Evolutionary conservation across 2,113 vertebrate genomes (phyloP).

Genomic region (Arenaria interpres): DNA sequence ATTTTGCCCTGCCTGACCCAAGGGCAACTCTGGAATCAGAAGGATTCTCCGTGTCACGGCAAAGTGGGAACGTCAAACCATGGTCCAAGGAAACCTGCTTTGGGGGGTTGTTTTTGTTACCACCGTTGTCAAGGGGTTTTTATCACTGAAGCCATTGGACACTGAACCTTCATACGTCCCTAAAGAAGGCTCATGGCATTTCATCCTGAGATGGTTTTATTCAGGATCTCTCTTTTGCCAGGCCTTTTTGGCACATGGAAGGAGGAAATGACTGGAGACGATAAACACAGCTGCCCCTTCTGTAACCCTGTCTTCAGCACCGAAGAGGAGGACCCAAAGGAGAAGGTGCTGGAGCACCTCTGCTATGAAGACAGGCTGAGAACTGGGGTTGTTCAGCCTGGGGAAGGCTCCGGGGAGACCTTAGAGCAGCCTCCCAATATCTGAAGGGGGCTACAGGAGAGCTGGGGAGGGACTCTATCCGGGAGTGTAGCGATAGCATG

Average conservation of each 20-base stretch:
- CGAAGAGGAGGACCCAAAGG: neutral
- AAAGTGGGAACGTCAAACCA: neutral
- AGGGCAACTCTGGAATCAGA: neutral
- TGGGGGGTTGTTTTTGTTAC: neutral
- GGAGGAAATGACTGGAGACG: neutral
- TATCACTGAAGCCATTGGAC: neutral
- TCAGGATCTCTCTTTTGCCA: neutral
- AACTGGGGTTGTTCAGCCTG: too few relatives aligned
- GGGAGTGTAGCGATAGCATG: too few relatives aligned
- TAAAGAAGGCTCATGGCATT: accelerated
- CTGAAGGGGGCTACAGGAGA: too few relatives aligned
- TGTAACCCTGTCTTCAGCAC: neutral
- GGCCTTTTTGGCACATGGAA: neutral
- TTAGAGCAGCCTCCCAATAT: too few relatives aligned
- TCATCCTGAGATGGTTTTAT: neutral
- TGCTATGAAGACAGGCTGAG: too few relatives aligned
- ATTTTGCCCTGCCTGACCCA: neutral
- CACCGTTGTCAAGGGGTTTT: neutral
- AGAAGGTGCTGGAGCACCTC: too few relatives aligned
- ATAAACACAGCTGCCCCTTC: neutral
- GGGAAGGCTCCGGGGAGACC: too few relatives aligned
- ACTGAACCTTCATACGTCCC: neutral
- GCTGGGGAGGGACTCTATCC: too few relatives aligned
- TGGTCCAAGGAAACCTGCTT: neutral
- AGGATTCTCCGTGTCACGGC: neutral